A percentile compares a stretch with the other conserved stretches of the same genome.
Evolutionary conservation across 2,113 vertebrate genomes (phyloP).

Genomic region (Plecturocebus donacophilus): DNA sequence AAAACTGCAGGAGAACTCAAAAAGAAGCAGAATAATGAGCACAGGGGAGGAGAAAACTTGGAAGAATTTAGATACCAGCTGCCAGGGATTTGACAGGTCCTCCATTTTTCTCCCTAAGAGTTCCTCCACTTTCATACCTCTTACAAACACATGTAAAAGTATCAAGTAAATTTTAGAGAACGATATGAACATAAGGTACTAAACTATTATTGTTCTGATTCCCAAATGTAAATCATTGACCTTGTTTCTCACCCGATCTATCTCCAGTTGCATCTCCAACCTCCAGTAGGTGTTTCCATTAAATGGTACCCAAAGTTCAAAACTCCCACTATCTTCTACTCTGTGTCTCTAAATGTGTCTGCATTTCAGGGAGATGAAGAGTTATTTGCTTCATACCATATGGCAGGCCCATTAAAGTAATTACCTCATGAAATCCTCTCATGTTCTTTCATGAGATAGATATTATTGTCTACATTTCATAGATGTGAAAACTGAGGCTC

Average conservation of each 20-base stretch:
- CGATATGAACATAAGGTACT: not conserved
- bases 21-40: not conserved
- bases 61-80: not conserved
- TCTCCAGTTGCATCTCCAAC: not conserved
- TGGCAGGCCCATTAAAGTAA: not conserved
- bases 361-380: not conserved
- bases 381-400: not conserved
- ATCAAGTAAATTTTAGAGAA: not conserved
- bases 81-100: not conserved
- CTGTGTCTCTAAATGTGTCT: not conserved
- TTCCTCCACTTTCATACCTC: not conserved
- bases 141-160: not conserved
- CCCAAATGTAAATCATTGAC: not conserved
- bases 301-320: not conserved
- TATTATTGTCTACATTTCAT: not conserved
- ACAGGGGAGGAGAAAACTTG: not conserved
- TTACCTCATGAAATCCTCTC: not conserved
- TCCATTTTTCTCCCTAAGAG: not conserved
- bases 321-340: not conserved
- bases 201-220: not conserved
- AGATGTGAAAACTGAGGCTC: constrained; percentile 10
- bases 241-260: not conserved
- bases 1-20: constrained; percentile 6
- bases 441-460: not conserved
- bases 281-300: not conserved